Evolutionary conservation across 1,140 invertebrate genomes (phyloP), one percentile per base, ranked within the genome.

Genomic region (Bombus terrestris): DNA sequence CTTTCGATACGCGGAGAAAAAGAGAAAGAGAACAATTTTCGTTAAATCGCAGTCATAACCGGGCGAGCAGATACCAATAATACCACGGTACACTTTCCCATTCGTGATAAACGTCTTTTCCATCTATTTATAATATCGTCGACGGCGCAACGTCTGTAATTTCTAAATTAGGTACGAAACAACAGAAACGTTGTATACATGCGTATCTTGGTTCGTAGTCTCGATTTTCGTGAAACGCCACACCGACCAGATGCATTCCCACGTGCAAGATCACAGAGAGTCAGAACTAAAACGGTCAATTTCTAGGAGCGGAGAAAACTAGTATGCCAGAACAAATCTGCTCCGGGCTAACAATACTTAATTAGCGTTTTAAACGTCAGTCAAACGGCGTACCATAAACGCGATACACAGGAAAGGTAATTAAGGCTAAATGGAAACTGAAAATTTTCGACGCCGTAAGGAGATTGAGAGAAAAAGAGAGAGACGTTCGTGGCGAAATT

Each of bases 291-390:
- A 47, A 57, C 47, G 47, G 47, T 28, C 62, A 75, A 47, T 75
- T 75, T 75, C 71, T 43, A 62, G 57, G 4, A 39, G 62, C 78
- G 43, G 82, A 69, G 43, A 76, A 76, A 75, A 69, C 74, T 47
- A 47, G 41, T 22, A 53, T 37, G n/a, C 43, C 74, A 37, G 81
- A 77, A 32, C 73, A 59, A 78, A 83, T 83, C 74, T 41, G 62
- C 6, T 76, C 15, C 43, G 43, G 37, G 64, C 18, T 35, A 78
- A 83, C 82, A 78, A 83, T 83, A 28, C 82, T n/a, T 78, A 78
- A 83, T 83, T 78, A 78, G 43, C 81, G 59, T 83, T 64, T 47
- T 76, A 68, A 68, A 53, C 74, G 74, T 78, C 82, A 53, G 28
- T 53, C 74, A 32, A 78, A n/a, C 47, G 43, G 37, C 6, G 35